Percentiles rank a stretch among this genome's conserved stretches.
These are phyloP conservation scores for Tetragnatha versicolor DNA, from an alignment of 1,140 invertebrate genomes.

Conservation along the genomic window DNA sequence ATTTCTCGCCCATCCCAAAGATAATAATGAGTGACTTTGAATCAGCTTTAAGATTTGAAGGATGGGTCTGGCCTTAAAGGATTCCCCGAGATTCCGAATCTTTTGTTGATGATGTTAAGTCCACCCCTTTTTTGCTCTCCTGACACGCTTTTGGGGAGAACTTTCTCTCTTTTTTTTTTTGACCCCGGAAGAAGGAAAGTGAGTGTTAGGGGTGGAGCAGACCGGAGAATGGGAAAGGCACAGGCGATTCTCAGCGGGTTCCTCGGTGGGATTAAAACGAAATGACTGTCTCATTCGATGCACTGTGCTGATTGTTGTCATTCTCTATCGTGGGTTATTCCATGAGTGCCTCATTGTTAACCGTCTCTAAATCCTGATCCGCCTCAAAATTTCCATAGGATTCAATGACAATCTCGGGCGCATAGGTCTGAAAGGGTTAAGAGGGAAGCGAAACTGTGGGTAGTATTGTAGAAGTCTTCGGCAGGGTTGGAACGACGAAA, in stretches of 20 bases:
- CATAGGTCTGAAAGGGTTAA: too few species aligned
- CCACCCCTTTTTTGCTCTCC: slow-evolving; percentile 15
- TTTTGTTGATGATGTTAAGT: neutral
- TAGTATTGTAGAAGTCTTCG: too few species aligned
- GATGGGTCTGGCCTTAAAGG: too few species aligned
- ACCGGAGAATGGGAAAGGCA: neutral
- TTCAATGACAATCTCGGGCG: too few species aligned
- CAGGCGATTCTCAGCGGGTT: slow-evolving; percentile 9
- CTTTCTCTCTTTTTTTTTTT: slow-evolving; percentile 18
- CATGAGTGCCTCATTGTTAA: slow-evolving; percentile 2
- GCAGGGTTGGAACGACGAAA: too few species aligned
- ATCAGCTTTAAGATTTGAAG: too few species aligned
- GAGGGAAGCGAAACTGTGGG: too few species aligned
- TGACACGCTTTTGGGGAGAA: slow-evolving; percentile 21
- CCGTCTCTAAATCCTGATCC: too few species aligned
- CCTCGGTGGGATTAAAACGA: neutral
- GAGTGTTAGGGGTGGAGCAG: slow-evolving; percentile 5
- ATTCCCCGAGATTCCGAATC: neutral
- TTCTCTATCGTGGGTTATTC: neutral
- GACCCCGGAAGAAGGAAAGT: slow-evolving; percentile 38
- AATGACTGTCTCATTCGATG: neutral
- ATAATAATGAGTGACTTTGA: too few species aligned
- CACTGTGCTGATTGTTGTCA: neutral
- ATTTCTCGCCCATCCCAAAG: too few species aligned
- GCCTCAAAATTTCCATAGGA: too few species aligned